phyloP scores from a whole-genome alignment of 1,140 invertebrate species.

The Drosophila yakuba region DNA sequence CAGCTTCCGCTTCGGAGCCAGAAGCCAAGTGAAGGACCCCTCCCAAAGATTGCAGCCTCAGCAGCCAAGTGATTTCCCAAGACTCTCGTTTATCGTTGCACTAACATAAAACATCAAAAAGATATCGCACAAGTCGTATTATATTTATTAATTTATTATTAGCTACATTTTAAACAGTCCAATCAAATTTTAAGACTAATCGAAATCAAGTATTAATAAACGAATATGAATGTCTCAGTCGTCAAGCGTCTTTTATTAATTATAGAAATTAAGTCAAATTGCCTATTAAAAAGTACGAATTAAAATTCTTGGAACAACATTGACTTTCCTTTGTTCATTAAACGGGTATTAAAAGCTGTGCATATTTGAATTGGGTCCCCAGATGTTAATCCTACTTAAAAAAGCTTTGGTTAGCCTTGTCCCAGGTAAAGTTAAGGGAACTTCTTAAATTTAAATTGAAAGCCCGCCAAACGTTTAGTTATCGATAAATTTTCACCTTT shows the following conservation, averaged over 20 bases:
- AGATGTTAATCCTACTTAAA: conserved; percentile 16
- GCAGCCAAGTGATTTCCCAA: conserved; percentile 70
- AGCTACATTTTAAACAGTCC: conserved; percentile 36
- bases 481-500: conserved; percentile 12
- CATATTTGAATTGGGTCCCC: conserved; percentile 28
- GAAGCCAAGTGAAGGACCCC: conserved; percentile 48
- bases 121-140: conserved; percentile 54
- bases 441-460: conserved; percentile 25
- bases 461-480: conserved; percentile 15
- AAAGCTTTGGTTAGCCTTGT: conserved; percentile 17
- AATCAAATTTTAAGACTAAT: conserved; percentile 54
- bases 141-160: conserved; percentile 49
- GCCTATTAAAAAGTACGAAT: neutral
- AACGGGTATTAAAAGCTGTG: conserved; percentile 5
- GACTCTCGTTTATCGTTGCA: conserved; percentile 69
- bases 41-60: conserved; percentile 13
- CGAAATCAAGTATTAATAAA: conserved; percentile 62
- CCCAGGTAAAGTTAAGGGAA: neutral
- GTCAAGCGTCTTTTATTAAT: neutral
- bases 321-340: conserved; percentile 19
- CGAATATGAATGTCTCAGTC: conserved; percentile 40
- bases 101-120: conserved; percentile 47
- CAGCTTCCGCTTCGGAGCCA: conserved; percentile 11
- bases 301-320: neutral
- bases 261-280: neutral